Conservation (phyloP, 2,113 vertebrate genomes). For the Caranx ignobilis region DNA sequence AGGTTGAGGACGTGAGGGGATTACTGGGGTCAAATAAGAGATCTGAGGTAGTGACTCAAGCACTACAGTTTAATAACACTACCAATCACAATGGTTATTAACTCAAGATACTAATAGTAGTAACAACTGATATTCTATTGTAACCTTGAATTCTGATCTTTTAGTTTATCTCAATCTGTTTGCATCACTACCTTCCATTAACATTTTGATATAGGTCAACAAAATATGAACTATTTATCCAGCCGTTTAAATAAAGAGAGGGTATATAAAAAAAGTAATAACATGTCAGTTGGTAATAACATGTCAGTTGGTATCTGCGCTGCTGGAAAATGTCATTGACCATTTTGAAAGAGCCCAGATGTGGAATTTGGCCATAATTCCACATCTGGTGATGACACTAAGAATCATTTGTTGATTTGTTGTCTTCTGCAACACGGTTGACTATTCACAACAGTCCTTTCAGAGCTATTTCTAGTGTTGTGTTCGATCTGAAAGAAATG, state of each 20-base stretch:
- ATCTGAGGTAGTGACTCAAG: slow-evolving; percentile 6
- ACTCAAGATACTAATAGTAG: background rate
- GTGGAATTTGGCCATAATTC: slow-evolving; percentile 40
- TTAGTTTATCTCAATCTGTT: background rate
- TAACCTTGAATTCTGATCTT: too few relatives aligned
- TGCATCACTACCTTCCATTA: background rate
- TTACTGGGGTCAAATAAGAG: slow-evolving; percentile 5
- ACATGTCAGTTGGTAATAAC: slow-evolving; percentile 30
- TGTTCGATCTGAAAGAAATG: background rate
- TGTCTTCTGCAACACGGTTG: too few relatives aligned
- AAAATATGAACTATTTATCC: too few relatives aligned
- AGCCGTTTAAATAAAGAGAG: too few relatives aligned
- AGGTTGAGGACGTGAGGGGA: background rate
- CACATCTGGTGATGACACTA: slow-evolving; percentile 29
- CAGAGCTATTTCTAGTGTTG: too few relatives aligned
- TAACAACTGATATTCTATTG: background rate
- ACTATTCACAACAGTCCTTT: too few relatives aligned
- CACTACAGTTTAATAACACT: background rate
- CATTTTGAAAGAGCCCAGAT: slow-evolving; percentile 35
- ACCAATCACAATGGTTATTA: background rate
- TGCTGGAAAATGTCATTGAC: slow-evolving; percentile 53
- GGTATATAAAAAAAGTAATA: background rate
- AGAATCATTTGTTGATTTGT: slow-evolving; percentile 5
- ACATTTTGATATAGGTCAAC: background rate
- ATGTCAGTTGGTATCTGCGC: slow-evolving; percentile 42